These are phyloP conservation scores for Lepidurus arcticus DNA, from an alignment of 1,140 invertebrate species.

Conservation along the genomic window DNA sequence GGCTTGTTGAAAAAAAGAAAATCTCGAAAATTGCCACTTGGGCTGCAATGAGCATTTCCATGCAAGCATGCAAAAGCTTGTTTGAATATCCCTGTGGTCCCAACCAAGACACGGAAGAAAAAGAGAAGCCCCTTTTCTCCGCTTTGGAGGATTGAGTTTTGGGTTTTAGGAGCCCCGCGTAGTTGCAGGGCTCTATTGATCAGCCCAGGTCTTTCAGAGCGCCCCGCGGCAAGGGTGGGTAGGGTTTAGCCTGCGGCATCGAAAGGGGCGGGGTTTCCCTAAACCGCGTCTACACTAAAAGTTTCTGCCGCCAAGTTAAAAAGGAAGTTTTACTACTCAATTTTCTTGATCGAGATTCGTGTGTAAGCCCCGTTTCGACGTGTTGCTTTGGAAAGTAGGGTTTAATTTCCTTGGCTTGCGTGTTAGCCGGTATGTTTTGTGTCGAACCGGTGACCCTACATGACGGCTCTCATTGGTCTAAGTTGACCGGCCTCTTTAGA, in stretches of 20 bases:
- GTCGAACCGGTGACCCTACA: neutral
- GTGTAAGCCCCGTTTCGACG: neutral
- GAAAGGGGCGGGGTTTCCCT: neutral
- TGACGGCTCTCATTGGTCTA: neutral
- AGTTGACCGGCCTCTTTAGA: neutral
- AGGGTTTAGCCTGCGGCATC: neutral
- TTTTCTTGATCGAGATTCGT: neutral
- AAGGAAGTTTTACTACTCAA: neutral
- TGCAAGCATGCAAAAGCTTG: neutral
- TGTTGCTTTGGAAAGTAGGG: no score
- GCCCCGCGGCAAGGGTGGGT: neutral
- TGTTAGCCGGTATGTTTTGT: neutral
- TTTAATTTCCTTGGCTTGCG: neutral
- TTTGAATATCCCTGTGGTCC: neutral
- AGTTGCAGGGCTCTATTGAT: slow-evolving; percentile 10
- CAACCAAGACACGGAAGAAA: neutral
- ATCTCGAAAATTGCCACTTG: neutral
- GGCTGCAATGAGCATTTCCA: neutral
- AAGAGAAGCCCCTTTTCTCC: neutral
- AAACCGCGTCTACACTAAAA: neutral
- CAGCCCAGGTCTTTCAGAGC: slow-evolving; percentile 7
- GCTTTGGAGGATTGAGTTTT: neutral
- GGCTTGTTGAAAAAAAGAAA: neutral
- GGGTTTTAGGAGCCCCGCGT: slow-evolving; percentile 7
- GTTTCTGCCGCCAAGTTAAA: neutral